Evolutionary conservation across 2,888 invertebrate genomes (phyloP).

Genomic region (Marasmarcha lunaedactyla): DNA sequence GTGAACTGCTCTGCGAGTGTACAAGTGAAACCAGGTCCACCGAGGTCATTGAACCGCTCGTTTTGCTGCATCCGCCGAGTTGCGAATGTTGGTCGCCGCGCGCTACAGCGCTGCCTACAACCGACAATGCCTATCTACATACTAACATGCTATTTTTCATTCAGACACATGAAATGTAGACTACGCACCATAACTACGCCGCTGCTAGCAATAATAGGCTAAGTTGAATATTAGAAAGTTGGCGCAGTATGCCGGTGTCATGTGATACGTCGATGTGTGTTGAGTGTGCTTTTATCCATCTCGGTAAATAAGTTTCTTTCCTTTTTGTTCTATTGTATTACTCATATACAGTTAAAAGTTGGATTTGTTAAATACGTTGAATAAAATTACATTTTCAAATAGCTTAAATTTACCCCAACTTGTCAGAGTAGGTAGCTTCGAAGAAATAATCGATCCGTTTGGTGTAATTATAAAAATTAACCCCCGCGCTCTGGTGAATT

Average conservation of each 20-base stretch:
- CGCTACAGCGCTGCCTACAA: conserved; percentile 26
- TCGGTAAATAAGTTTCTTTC: no score
- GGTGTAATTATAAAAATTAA: not conserved
- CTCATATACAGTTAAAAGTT: no score
- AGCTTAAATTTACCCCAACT: no score
- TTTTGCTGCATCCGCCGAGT: conserved; percentile 69
- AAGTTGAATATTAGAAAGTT: conserved; percentile 41
- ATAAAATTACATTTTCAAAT: no score
- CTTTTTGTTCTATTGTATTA: no score
- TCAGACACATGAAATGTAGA: conserved; percentile 44
- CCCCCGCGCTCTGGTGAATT: not conserved
- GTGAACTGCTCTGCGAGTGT: conserved; percentile 42
- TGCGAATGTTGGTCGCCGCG: conserved; percentile 63
- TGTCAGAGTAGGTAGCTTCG: no score
- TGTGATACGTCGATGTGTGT: not conserved
- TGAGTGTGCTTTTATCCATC: no score
- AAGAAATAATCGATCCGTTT: no score
- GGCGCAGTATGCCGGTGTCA: conserved; percentile 17
- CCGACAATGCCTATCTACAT: conserved; percentile 52
- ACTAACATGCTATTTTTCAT: conserved; percentile 47
- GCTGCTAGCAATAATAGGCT: conserved; percentile 23
- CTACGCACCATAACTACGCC: conserved; percentile 33
- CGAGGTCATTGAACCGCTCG: conserved; percentile 64
- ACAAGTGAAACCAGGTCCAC: conserved; percentile 63
- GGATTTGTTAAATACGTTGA: no score